Base-by-base conservation (phyloP, 2,888 invertebrate species). In the Acrocera orbiculus region DNA sequence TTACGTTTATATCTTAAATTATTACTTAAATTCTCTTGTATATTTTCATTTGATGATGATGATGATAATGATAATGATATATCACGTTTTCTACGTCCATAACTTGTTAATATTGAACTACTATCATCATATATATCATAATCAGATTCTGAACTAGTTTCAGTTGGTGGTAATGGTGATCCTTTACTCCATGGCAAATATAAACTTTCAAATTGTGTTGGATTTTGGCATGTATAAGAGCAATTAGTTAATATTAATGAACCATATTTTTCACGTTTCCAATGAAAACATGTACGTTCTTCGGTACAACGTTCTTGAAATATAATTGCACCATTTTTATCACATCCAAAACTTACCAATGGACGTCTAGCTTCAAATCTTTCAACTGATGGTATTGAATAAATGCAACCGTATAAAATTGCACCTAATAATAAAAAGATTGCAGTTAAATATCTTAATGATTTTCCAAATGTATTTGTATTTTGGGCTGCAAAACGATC, bases 301-400 rank as follows among this genome's bases (percentile, higher is more conserved):
- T 69, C 69, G 15, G 69, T 67, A 54, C 80, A 80, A 29, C 73
- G 67, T 52, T 80, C 75, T 54, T 81, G 80, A 51, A 75, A 67
- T 29, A 83, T 69, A 30, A 69, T 66, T 2, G 77, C 80, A 20
- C 79, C 79, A 35, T 66, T 60, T 19, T 63, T 64, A 49, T 78
- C 71, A 54, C 82, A 83, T 48, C 70, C 71, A 49, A 83, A 81
- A 46, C 72, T 66, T 4, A 81, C 73, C 25, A 65, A 60, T 4
- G 77, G 76, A 38, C 55, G 38, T 33, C 46, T 42, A 40, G 67
- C 64, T 47, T 68, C 66, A 46, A 67, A 61, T 40, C 73, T 66
- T 44, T 70, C 65, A 31, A 76, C 71, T 25, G 67, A 65, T 6
- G 80, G 80, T 16, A 82, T 70, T 20, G 70, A 61, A 30, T 76